Conservation (phyloP, 1,140 invertebrate species). For the Telenomus remus region DNA sequence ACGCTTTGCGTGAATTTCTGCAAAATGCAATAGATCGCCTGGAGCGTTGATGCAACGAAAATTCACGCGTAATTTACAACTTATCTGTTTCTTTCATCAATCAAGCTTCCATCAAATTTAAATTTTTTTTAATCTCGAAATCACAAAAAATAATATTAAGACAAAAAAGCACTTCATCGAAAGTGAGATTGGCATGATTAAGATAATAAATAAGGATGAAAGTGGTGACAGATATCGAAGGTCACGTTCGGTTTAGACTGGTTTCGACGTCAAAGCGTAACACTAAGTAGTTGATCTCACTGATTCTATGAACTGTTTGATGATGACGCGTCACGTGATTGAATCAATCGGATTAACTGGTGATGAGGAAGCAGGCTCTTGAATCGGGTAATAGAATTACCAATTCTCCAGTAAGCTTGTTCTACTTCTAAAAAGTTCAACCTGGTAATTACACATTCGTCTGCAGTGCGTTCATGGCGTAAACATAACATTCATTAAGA, state of each 20-base stretch:
- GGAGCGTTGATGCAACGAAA: conserved; percentile 44
- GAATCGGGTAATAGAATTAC: conserved; percentile 45
- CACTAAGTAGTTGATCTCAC: conserved; percentile 29
- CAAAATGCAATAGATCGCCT: conserved; percentile 47
- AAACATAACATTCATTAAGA: conserved; percentile 25
- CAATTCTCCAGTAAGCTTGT: conserved; percentile 30
- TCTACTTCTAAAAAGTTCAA: conserved; percentile 34
- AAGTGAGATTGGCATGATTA: no score
- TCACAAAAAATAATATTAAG: no score
- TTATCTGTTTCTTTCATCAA: conserved; percentile 37
- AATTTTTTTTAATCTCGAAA: no score
- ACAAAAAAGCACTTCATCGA: no score
- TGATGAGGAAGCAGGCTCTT: conserved; percentile 45
- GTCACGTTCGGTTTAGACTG: no score
- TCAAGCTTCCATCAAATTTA: conserved; percentile 8
- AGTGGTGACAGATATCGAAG: no score
- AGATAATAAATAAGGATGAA: no score
- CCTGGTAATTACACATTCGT: conserved; percentile 14
- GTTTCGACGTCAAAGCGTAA: background rate
- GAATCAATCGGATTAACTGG: conserved; percentile 46
- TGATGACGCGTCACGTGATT: conserved; percentile 41
- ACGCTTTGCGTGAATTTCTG: conserved; percentile 29
- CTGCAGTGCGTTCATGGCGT: conserved; percentile 20
- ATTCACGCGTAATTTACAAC: conserved; percentile 42
- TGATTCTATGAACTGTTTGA: conserved; percentile 40